Conservation (phyloP, 2,797 vertebrate species). For the Arnoldichthys spilopterus region DNA sequence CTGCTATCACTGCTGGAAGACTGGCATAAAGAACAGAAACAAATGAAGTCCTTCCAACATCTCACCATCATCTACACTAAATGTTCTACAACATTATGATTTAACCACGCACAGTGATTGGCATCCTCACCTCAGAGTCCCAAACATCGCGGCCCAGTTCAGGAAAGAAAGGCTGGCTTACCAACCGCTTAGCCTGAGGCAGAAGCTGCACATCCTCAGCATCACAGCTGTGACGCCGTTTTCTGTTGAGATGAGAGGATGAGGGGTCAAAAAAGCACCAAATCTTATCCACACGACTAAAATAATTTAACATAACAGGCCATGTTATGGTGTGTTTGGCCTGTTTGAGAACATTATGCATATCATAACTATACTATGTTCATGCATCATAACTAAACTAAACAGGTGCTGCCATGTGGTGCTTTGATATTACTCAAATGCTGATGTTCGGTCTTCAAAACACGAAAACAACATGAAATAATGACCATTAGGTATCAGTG, state of each 20-base stretch:
- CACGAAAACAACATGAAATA: not conserved
- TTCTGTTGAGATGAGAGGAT: conserved; percentile 71
- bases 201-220: conserved; percentile 84
- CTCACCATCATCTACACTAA: not conserved
- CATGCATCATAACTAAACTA: not conserved
- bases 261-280: not conserved
- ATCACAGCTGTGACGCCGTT: conserved; percentile 86
- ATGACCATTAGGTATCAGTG: conserved; percentile 36
- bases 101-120: not conserved
- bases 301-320: not conserved
- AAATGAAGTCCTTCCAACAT: not conserved
- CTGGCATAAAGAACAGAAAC: conserved; percentile 61
- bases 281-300: not conserved
- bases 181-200: conserved; percentile 89
- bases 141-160: conserved; percentile 71
- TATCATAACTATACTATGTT: not conserved
- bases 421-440: not conserved
- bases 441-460: too few relatives aligned
- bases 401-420: not conserved
- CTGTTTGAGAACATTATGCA: not conserved
- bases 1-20: conserved; percentile 89
- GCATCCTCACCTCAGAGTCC: conserved; percentile 78
- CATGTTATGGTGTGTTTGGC: not conserved
- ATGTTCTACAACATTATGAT: conserved; percentile 20
- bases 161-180: conserved; percentile 69